Conservation (phyloP, 2,113 vertebrate genomes). For the Thinocorus orbignyianus region DNA sequence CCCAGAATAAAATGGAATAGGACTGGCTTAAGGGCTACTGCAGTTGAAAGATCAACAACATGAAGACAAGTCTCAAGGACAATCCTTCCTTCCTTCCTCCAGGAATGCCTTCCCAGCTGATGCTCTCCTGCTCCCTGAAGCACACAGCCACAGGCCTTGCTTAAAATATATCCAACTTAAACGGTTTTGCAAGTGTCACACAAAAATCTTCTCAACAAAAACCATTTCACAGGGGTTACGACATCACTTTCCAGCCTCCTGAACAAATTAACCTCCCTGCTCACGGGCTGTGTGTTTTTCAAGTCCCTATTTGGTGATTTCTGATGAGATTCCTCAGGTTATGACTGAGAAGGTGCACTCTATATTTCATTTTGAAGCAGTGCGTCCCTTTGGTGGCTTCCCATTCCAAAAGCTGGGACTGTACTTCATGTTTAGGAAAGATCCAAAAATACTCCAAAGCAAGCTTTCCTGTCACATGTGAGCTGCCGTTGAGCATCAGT, state of each 20-base stretch:
- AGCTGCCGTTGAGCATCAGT: background rate
- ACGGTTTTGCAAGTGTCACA: background rate
- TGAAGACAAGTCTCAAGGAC: background rate
- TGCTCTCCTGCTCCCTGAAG: background rate
- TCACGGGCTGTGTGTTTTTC: background rate
- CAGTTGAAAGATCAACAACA: background rate
- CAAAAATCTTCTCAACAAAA: background rate
- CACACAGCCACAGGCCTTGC: background rate
- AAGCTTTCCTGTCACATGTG: background rate
- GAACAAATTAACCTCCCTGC: background rate
- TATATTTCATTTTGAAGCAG: slow-evolving; percentile 42
- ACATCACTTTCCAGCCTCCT: background rate
- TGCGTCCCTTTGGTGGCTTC: slow-evolving; percentile 12
- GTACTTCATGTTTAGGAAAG: background rate
- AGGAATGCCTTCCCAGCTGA: background rate
- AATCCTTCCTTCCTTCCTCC: background rate
- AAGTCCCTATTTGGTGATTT: slow-evolving; percentile 15
- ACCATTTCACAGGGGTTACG: background rate
- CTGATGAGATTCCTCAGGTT: slow-evolving; percentile 53
- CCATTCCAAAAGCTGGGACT: slow-evolving; percentile 4
- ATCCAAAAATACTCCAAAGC: background rate
- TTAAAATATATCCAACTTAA: background rate
- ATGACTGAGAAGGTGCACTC: slow-evolving; percentile 35
- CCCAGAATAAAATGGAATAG: background rate
- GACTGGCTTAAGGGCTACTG: background rate